These are phyloP conservation scores for Otus sunia DNA, from an alignment of 2,113 vertebrate genomes.

Conservation along the genomic window DNA sequence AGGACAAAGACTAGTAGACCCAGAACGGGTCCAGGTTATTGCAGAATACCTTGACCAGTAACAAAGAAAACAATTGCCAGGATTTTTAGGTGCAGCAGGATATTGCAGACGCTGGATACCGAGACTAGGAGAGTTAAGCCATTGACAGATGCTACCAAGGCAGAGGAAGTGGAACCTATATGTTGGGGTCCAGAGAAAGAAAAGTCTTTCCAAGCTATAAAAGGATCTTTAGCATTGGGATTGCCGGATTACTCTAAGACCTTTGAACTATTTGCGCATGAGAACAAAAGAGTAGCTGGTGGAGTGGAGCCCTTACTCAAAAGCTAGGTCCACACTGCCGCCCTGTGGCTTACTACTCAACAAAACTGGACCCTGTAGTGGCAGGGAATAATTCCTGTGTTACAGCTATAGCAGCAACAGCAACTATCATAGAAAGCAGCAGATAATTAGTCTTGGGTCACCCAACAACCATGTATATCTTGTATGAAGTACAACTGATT, in stretches of 20 bases:
- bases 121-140: background rate
- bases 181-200: background rate
- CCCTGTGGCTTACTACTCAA: background rate
- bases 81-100: background rate
- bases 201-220: background rate
- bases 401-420: background rate
- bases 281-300: background rate
- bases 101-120: background rate
- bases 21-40: background rate
- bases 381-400: background rate
- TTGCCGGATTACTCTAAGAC: background rate
- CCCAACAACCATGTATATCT: background rate
- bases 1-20: background rate
- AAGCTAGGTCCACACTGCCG: background rate
- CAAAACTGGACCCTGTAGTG: background rate
- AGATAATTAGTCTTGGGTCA: background rate
- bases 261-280: background rate
- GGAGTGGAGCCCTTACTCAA: background rate
- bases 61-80: background rate
- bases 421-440: background rate
- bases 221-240: background rate
- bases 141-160: background rate
- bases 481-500: background rate
- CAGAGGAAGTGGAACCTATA: background rate
- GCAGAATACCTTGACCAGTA: rapidly evolving